Evolutionary conservation across 2,888 invertebrate species (phyloP), one percentile per base, ranked within the genome.

Genomic region (Ceraclea dissimilis): DNA sequence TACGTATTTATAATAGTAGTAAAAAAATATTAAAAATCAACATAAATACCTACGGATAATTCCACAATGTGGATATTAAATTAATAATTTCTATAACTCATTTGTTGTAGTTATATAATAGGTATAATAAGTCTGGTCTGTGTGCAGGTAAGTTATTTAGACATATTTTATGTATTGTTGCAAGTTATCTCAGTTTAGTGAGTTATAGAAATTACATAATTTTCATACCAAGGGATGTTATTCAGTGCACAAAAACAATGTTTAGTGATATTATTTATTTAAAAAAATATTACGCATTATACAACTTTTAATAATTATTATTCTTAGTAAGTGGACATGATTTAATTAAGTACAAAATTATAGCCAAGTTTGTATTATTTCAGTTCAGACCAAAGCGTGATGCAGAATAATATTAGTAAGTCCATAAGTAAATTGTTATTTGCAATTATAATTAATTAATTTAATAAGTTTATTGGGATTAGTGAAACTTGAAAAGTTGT

Each of bases 381-480:
- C 39, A 18, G 44, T 53, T 53, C 34, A 57, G 57, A 57, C 50
- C 57, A 56, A 56, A 56, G 52, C 52, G 48, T 56, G 57, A 57
- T 49, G 46, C 49, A 52, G 44, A 46, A 34, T 49, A 18, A 48
- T 34, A 33, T 49, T 17, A 49, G 6, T 47, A 17, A 13, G 4
- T 5, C 43, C 10, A 26, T 26, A 10, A 26, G 10, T 26, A 26
- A n/a, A n/a, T n/a, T n/a, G n/a, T n/a, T n/a, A n/a, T n/a, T 26
- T 26, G 13, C 39, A 39, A 39, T n/a, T 39, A 13, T n/a, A n/a
- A n/a, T 39, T 39, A n/a, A n/a, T 39, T 39, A n/a, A 8, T 39
- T 8, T n/a, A 8, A 13, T 39, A 39, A 39, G 13, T 39, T 4
- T 4, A 39, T 39, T 39, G 4, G 13, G 4, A 39, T 13, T n/a